Evolutionary conservation across 2,888 invertebrate genomes (phyloP), one percentile per base, ranked within the genome.

Genomic region (Belgica antarctica): DNA sequence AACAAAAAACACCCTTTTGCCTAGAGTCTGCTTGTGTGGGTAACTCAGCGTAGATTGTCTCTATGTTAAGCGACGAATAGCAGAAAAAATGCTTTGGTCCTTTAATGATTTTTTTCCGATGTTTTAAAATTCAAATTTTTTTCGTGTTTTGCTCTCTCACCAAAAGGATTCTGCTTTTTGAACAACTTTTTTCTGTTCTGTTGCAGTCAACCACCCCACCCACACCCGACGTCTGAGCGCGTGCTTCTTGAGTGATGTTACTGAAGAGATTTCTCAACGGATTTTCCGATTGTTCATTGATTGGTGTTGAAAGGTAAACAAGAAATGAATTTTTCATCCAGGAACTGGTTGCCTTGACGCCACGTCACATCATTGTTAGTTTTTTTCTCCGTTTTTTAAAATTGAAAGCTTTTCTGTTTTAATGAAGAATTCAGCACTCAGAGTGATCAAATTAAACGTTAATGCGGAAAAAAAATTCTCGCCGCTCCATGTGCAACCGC

Each of bases 61-160:
- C 62, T 68, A 68, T 68, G 57, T 36, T 68, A 22, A 34, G 34
- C 57, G 57, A 25, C 36, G 65, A 65, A 65, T 47, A 47, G 65
- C 34, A 62, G 62, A 62, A 62, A 62, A 65, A 65, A 65, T 27
- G n/a, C 36, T 65, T 68, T 68, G 68, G 68, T 68, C 68, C 68
- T 68, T 68, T 68, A 68, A 68, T 68, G 68, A 68, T 68, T 68
- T 68, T 68, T 68, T 68, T 68, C 25, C 47, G 65, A 52, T 65
- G 65, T 68, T 68, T 34, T 34, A 68, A 68, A 57, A 34, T 68
- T 57, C 52, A 68, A 52, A 57, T 68, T 68, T 68, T 68, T 68
- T 52, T 27, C 25, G 10, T 62, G 17, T 62, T 62, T 62, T 19
- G 25, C 34, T 62, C 65, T 65, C 65, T 65, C 65, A 65, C 46